Base-by-base conservation (phyloP, 2,113 vertebrate genomes). In the Xiphorhynchus elegans region DNA sequence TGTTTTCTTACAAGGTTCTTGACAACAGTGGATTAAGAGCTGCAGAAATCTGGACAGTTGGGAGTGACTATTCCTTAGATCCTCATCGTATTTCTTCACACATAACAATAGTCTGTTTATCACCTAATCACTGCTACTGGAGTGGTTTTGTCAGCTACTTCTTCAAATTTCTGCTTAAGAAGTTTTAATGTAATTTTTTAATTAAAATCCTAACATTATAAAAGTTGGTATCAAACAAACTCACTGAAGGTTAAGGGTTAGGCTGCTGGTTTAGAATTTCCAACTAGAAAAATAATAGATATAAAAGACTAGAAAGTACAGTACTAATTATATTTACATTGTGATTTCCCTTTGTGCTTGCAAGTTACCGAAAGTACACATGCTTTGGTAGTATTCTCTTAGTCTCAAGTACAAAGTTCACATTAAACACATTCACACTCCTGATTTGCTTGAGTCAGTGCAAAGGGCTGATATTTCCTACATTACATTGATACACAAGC, bases 331-430 rank as follows among this genome's bases (percentile, higher is more conserved):
- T 92, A 95, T 91, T 95, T 95, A 96, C 80, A 92, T 44, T 67
- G 24, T 72, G 15, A 44, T 79, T 90, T 84, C 83, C 86, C 69
- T 95, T 96, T 96, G 96, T 96, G 96, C 95, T 96, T 95, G 80
- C 62, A 91, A 85, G 78, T 58, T 90, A 87, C 66, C 49, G 31
- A 31, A 90, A 90, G 47, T 68, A 90, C 23, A 55, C 64, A 69
- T 72, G 92, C 87, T 94, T 96, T 93, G 91, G 74, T 58, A 94
- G 82, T 68, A 93, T 92, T 98, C 94, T 84, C 49, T 76, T 84
- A 89, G 39, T 64, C 70, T 70, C 49, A 81, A 68, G 87, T n/a
- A 82, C 4, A 2, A 80, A 68, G 59, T 40, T 87, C 28, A 23
- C 3, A 7, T 66, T 81, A 72, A 90, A 55, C 10, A 93, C 33